phyloP scores from a whole-genome alignment of 2,797 vertebrate genomes.

The Crocidura indochinensis region DNA sequence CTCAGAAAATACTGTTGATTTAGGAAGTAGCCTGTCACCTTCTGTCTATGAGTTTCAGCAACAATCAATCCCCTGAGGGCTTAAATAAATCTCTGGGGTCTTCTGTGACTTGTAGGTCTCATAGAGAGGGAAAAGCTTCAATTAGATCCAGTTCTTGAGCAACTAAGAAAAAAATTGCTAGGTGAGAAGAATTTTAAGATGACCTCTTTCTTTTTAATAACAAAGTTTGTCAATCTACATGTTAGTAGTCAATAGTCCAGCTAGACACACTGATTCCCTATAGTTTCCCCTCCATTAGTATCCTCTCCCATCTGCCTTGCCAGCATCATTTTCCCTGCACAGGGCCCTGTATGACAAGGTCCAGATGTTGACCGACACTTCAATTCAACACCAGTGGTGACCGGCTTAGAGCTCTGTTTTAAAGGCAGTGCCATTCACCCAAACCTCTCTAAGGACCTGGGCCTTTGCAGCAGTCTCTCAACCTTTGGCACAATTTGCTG shows the following conservation, averaged over 20 bases:
- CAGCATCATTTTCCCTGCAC: background rate
- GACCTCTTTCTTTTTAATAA: conserved; percentile 30
- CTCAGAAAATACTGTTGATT: background rate
- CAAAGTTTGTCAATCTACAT: background rate
- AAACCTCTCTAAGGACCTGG: background rate
- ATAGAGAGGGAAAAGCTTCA: background rate
- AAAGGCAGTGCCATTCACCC: background rate
- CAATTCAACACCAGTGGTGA: background rate
- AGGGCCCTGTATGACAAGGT: background rate
- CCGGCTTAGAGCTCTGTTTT: background rate
- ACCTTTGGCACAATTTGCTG: background rate
- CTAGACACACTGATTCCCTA: background rate
- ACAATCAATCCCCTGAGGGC: background rate
- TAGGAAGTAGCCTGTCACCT: background rate
- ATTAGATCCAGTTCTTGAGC: background rate
- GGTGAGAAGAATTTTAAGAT: background rate
- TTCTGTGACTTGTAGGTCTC: background rate
- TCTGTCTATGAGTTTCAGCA: background rate
- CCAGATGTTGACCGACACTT: background rate
- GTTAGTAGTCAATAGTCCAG: background rate
- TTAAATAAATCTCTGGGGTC: too few species aligned
- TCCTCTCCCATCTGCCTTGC: background rate
- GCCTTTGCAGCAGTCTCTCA: background rate
- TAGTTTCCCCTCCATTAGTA: rapidly evolving
- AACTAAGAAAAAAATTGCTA: conserved; percentile 8